These are phyloP conservation scores for Rhineura floridana DNA, from an alignment of 2,113 vertebrate genomes.

Conservation along the genomic window DNA sequence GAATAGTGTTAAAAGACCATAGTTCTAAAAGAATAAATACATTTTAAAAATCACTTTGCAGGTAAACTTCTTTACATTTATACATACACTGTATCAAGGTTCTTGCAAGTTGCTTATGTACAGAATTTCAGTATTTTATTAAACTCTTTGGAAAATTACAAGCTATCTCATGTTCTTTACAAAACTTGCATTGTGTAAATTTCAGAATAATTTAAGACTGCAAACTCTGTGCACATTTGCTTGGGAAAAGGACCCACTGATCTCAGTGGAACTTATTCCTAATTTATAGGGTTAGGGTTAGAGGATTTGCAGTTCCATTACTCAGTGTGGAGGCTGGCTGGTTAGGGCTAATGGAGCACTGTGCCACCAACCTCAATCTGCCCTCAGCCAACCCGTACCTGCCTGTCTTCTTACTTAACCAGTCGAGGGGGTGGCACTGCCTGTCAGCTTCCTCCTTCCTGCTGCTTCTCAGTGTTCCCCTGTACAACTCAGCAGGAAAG, in stretches of 20 bases:
- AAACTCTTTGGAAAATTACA: not conserved
- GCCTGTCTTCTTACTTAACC: too few relatives aligned
- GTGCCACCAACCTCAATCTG: too few relatives aligned
- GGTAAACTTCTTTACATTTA: not conserved
- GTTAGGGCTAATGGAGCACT: too few relatives aligned
- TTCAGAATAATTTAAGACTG: not conserved
- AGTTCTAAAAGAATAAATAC: not conserved
- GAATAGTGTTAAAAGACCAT: not conserved
- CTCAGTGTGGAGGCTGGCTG: too few relatives aligned
- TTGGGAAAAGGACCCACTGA: not conserved
- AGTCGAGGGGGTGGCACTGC: too few relatives aligned
- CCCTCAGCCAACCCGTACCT: too few relatives aligned
- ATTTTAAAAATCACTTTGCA: not conserved
- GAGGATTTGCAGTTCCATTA: not conserved
- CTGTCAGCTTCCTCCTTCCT: too few relatives aligned
- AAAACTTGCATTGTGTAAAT: not conserved
- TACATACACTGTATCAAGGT: not conserved
- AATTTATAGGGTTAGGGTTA: not conserved
- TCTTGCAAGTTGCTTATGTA: not conserved
- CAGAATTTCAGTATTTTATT: not conserved
- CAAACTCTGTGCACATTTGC: not conserved
- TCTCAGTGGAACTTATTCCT: not conserved
- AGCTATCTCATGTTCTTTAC: not conserved
- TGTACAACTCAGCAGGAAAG: too few relatives aligned
- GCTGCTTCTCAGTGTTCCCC: too few relatives aligned